Evolutionary conservation across 2,888 invertebrate genomes (phyloP).

Genomic region (Conus canariensis): DNA sequence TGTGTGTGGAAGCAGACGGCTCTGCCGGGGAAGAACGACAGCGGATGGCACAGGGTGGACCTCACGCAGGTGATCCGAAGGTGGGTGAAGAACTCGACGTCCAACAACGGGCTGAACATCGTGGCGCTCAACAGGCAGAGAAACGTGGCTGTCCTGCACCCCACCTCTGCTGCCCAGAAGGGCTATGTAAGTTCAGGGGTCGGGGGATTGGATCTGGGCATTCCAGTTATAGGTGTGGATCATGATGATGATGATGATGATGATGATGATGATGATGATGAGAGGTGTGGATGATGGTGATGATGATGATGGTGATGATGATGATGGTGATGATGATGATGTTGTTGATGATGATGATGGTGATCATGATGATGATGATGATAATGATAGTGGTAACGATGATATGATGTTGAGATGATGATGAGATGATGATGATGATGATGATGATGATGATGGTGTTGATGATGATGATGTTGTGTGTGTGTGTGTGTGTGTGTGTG

Average conservation of each 20-base stretch:
- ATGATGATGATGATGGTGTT: too few species aligned
- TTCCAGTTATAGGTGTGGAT: neutral
- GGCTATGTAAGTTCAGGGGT: neutral
- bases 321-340: neutral
- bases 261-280: neutral
- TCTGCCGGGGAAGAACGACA: neutral
- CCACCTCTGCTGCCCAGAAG: neutral
- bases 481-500: too few species aligned
- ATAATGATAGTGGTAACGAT: too few species aligned
- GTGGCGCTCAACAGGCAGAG: neutral
- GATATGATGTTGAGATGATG: too few species aligned
- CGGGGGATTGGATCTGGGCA: neutral
- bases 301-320: neutral
- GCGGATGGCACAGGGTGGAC: neutral
- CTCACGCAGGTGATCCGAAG: neutral
- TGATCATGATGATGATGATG: too few species aligned
- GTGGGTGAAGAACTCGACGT: neutral
- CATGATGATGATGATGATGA: neutral
- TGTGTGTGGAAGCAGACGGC: neutral
- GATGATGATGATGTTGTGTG: too few species aligned
- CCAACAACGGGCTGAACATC: constrained; percentile 12
- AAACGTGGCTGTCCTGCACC: neutral
- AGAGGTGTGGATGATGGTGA: neutral
- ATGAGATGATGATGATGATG: too few species aligned
- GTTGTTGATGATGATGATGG: too few species aligned